Evolutionary conservation across 2,888 invertebrate species (phyloP).

Genomic region (Taenaris catops): DNA sequence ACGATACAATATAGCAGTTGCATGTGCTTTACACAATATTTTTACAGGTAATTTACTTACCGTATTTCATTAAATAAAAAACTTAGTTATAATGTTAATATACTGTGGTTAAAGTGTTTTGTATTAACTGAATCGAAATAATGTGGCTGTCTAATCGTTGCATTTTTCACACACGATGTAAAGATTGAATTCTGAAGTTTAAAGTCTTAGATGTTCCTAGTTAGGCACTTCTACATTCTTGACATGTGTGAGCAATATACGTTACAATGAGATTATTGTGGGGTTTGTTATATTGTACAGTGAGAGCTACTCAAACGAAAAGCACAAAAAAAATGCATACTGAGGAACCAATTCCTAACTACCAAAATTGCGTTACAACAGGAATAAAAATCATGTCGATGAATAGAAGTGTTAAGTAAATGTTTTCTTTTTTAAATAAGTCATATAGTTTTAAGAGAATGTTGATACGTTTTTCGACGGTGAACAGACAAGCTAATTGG

Average conservation of each 20-base stretch:
- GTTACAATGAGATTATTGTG: slow-evolving; percentile 44
- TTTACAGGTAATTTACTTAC: slow-evolving; percentile 74
- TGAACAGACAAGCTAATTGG: slow-evolving; percentile 54
- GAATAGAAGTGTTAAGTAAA: slow-evolving; percentile 71
- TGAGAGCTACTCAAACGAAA: slow-evolving; percentile 35
- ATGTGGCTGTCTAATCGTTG: slow-evolving; percentile 72
- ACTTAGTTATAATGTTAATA: slow-evolving; percentile 67
- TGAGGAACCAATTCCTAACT: slow-evolving; percentile 59
- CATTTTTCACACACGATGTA: slow-evolving; percentile 66
- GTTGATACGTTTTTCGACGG: slow-evolving; percentile 58
- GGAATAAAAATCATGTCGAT: slow-evolving; percentile 59
- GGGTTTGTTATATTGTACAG: slow-evolving; percentile 35
- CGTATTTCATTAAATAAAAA: slow-evolving; percentile 69
- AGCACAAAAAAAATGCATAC: slow-evolving; percentile 54
- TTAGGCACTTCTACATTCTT: slow-evolving; percentile 53
- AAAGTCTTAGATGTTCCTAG: slow-evolving; percentile 67
- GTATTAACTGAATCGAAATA: slow-evolving; percentile 53
- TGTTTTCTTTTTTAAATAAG: slow-evolving; percentile 69
- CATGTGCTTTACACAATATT: slow-evolving; percentile 74
- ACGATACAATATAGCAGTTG: slow-evolving; percentile 59
- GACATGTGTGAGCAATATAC: slow-evolving; percentile 51
- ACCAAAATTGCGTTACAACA: slow-evolving; percentile 63
- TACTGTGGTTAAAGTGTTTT: slow-evolving; percentile 66
- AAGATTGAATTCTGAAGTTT: slow-evolving; percentile 44
- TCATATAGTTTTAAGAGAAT: slow-evolving; percentile 65